Conservation (phyloP, 1,140 invertebrate species). For the Papilio polytes region DNA sequence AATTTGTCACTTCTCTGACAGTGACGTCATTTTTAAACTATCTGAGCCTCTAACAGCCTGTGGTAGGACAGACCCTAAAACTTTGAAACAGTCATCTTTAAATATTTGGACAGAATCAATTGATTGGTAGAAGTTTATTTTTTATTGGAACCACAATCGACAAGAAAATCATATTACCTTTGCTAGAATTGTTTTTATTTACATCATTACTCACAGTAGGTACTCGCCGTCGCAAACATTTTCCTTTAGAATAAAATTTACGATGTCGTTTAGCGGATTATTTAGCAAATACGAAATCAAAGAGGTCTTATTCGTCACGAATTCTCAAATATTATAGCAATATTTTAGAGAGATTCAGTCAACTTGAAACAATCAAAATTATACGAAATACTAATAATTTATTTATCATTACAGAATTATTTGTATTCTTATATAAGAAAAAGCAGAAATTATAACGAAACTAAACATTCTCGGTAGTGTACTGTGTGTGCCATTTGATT, state of each 20-base stretch:
- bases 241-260: conserved; percentile 1
- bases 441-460: background rate
- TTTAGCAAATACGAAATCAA: conserved; percentile 16
- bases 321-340: background rate
- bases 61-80: no score
- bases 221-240: background rate
- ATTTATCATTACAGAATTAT: background rate
- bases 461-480: background rate
- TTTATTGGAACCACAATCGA: background rate
- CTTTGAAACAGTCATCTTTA: no score
- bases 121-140: background rate
- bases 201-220: background rate
- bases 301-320: background rate
- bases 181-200: background rate
- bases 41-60: no score
- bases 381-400: no score
- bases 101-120: background rate
- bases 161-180: background rate
- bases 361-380: no score
- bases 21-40: no score
- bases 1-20: no score
- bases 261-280: background rate
- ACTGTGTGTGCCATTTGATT: background rate
- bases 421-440: background rate
- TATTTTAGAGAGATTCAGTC: background rate